phyloP scores from a whole-genome alignment of 2,888 invertebrate species.

The Balanococcus diminutus region DNA sequence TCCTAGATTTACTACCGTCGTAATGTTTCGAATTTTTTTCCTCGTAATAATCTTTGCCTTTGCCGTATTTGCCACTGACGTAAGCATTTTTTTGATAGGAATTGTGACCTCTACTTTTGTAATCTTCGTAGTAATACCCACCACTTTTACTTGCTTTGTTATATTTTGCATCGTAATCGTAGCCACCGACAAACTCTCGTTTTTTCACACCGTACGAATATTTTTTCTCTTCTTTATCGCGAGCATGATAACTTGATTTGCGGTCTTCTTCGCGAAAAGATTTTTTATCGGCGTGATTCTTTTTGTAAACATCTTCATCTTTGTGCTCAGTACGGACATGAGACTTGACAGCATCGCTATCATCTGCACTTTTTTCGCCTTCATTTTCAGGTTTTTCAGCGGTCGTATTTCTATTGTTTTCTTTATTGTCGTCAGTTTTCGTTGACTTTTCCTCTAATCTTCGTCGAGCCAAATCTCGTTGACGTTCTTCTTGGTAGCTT shows the following conservation, averaged over 20 bases:
- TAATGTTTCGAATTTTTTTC: constrained; percentile 35
- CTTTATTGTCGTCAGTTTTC: constrained; percentile 45
- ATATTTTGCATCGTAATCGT: constrained; percentile 43
- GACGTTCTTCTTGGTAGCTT: constrained; percentile 58
- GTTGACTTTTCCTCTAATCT: constrained; percentile 37
- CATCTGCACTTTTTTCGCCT: not conserved
- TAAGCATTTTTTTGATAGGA: constrained; percentile 34
- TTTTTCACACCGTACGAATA: constrained; percentile 26
- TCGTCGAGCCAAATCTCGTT: constrained; percentile 50
- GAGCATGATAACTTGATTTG: not conserved
- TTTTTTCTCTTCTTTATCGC: constrained; percentile 47
- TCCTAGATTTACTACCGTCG: constrained; percentile 46
- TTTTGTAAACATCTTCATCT: constrained; percentile 7
- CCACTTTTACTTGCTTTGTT: not conserved
- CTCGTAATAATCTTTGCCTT: constrained; percentile 11
- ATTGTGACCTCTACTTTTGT: constrained; percentile 4
- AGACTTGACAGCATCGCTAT: not conserved
- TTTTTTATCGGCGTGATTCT: constrained; percentile 26
- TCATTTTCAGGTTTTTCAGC: not conserved
- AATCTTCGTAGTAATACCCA: constrained; percentile 40
- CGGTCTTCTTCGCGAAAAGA: constrained; percentile 39
- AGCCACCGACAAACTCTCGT: constrained; percentile 26
- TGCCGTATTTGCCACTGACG: not conserved
- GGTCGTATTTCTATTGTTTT: not conserved
- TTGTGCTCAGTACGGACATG: not conserved